A percentile compares a stretch with the other conserved stretches of the same genome.
phyloP scores from a whole-genome alignment of 2,113 vertebrate genomes.

The Crotalus horridus region DNA sequence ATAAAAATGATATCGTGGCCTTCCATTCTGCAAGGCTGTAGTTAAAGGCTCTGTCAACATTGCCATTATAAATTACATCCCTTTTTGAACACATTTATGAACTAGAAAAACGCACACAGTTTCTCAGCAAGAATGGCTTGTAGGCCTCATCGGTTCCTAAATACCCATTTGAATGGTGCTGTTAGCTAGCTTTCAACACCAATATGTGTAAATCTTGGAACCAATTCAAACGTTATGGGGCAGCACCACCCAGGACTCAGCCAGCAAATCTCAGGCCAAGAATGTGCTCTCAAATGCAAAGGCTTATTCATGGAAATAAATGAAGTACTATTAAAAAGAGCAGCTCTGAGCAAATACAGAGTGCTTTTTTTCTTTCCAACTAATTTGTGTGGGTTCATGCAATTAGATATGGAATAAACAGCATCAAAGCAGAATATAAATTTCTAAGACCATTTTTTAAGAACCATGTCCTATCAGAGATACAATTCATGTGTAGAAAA shows the following conservation, averaged over 20 bases:
- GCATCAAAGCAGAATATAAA: neutral
- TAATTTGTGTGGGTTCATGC: neutral
- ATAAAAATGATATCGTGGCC: slow-evolving; percentile 46
- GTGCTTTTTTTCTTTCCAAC: neutral
- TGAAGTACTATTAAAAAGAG: neutral
- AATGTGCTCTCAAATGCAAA: neutral
- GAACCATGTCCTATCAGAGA: neutral
- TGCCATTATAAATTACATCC: slow-evolving; percentile 59
- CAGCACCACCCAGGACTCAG: neutral
- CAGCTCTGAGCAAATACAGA: neutral
- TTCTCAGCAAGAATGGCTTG: slow-evolving; percentile 55
- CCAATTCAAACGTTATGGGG: slow-evolving; percentile 20
- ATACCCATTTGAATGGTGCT: slow-evolving; percentile 58
- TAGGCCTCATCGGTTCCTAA: slow-evolving; percentile 61
- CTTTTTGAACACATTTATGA: slow-evolving; percentile 58
- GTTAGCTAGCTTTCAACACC: slow-evolving; percentile 53
- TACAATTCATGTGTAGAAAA: neutral
- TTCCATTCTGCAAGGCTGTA: slow-evolving; percentile 29
- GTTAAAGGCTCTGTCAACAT: slow-evolving; percentile 46
- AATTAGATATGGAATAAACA: neutral
- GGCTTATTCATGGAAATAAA: neutral
- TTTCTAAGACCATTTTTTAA: neutral
- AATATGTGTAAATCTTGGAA: slow-evolving; percentile 24
- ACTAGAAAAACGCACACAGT: slow-evolving; percentile 48
- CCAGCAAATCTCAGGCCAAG: neutral